These are phyloP conservation scores for Athetis lepigone DNA, from an alignment of 2,888 invertebrate species.

Conservation along the genomic window DNA sequence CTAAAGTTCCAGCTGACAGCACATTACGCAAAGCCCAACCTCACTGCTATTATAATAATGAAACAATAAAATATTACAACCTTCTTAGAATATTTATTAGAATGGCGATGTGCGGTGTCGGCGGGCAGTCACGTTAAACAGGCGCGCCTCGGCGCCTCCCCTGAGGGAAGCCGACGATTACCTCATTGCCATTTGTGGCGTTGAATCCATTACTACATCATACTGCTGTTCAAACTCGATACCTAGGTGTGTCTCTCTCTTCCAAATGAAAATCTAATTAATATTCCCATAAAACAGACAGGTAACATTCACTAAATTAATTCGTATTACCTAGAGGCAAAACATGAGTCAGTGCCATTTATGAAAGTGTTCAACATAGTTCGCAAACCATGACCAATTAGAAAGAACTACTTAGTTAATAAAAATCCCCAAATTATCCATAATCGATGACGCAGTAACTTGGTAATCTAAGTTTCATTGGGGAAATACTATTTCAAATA, in stretches of 20 bases:
- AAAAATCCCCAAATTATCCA: constrained; percentile 30
- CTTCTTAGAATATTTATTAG: constrained; percentile 65
- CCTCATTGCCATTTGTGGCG: constrained; percentile 77
- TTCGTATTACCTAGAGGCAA: neutral
- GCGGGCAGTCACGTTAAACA: constrained; percentile 56
- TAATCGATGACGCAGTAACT: constrained; percentile 32
- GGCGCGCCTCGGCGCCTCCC: constrained; percentile 68
- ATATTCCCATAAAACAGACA: constrained; percentile 10
- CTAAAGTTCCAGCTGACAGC: constrained; percentile 3
- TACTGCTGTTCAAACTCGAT: constrained; percentile 60
- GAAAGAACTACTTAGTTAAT: constrained; percentile 8
- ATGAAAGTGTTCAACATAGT: constrained; percentile 6
- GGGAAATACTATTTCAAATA: constrained; percentile 5
- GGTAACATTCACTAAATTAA: constrained; percentile 6
- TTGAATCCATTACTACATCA: constrained; percentile 66
- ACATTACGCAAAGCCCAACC: constrained; percentile 35
- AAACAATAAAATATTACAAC: constrained; percentile 55
- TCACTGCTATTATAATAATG: constrained; percentile 38
- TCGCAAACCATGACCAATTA: constrained; percentile 32
- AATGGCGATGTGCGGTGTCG: constrained; percentile 46
- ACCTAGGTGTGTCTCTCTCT: constrained; percentile 56
- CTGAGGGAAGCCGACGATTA: constrained; percentile 81
- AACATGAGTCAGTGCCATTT: constrained; percentile 26
- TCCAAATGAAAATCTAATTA: constrained; percentile 41
- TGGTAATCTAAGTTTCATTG: neutral